Base-by-base conservation (phyloP, 2,113 vertebrate species). In the Dendrocopos noguchii region DNA sequence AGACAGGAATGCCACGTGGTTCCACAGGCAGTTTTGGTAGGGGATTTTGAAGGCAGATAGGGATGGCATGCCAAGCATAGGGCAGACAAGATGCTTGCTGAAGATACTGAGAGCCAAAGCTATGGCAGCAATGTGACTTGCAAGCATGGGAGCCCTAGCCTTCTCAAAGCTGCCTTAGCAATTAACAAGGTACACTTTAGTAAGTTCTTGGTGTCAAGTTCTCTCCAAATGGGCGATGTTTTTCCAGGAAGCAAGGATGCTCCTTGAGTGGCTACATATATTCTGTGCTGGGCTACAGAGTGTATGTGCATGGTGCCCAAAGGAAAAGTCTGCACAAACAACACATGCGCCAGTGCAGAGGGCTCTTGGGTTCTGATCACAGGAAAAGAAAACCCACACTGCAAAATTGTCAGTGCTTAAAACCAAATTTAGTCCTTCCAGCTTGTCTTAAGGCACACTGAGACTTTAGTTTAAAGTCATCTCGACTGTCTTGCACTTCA, bases 171-270 rank as follows among this genome's bases (percentile, higher is more conserved):
- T 80, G 65, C 70, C 73, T 44, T 90, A 85, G 63, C 59, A 65
- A 9, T 92, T 75, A 83, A 61, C 8, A 29, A 42, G 50, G 27
- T 8, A 2, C 68, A 21, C 53, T 87, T 63, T 15, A 60, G 8
- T 85, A 74, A 84, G 34, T 63, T 88, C 34, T 85, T 53, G 50
- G 72, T 89, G 67, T 84, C 34, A 71, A n/a, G 57, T 90, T 91
- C 44, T 86, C 80, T 67, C 10, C 17, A 89, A 95, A 65, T 4
- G 5, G 39, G 66, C 72, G 6, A 25, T 87, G 15, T 5, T 85
- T 88, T 91, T 83, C 76, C 76, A 86, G 59, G 73, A 50, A 90
- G 76, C 24, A 88, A 5, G 71, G 67, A 16, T 91, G 88, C 61
- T 61, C 15, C 46, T 80, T 75, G 53, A 78, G 66, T 74, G 39